Evolutionary conservation across 2,888 invertebrate species (phyloP), one percentile per base, ranked within the genome.

Genomic region (Dasysyrphus albostriatus): DNA sequence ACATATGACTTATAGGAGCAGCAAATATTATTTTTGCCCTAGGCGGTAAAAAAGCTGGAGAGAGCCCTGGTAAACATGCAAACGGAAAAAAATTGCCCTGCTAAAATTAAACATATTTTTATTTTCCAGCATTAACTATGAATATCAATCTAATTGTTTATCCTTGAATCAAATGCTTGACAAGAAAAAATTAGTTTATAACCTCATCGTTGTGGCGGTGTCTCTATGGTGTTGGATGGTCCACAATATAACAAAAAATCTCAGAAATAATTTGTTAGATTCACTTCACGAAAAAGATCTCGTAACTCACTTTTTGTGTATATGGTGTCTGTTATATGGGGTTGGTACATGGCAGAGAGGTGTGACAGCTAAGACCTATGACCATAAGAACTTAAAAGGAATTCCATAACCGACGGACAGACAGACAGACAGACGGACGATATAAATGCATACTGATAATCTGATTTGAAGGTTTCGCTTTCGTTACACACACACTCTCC

Each of bases 401-500:
- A 84, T 84, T 84, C 84, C 80, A 76, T 81, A 85, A 69, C 47
- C 79, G 72, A 73, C 51, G 44, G 34, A 79, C 44, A 6, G n/a
- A 34, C 24, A 5, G n/a, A 67, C 67, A 14, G 24, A 73, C 37
- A 19, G 58, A 19, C 44, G 2, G 5, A 51, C 34, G 44, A 24
- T 24, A 39, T 67, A 67, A 69, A 81, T 81, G 77, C 76, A 74
- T 51, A 47, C 42, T 67, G 72, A 49, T 88, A 83, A 88, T 83
- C 83, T 83, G 79, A 83, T 83, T 83, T 69, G 61, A 83, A 73
- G 65, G 83, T 83, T 83, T 83, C 79, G 79, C 88, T 83, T 80
- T 88, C 82, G 39, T 78, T 78, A 61, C 54, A 32, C 44, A 39
- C 75, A 59, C 56, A 72, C 47, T 29, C 34, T 42, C 42, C 5